Conservation (phyloP, 2,888 invertebrate genomes). For the Chaitophorus viminalis region DNA sequence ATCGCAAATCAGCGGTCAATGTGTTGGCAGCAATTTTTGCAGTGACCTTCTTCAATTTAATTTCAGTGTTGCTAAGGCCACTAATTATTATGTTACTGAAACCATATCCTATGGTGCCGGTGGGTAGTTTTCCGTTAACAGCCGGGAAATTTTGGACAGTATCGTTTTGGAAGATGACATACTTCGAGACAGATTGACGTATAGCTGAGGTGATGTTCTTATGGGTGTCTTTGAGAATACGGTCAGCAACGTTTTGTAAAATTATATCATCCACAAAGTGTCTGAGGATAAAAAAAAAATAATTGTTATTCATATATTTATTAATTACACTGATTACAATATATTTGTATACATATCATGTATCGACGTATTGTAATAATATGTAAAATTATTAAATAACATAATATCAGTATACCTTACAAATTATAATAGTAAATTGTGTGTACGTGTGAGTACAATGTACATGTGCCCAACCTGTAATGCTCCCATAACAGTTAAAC, state of each 20-base stretch:
- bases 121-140: not conserved
- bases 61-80: constrained; percentile 15
- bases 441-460: too few relatives aligned
- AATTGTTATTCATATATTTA: not conserved
- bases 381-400: not conserved
- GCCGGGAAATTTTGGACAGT: not conserved
- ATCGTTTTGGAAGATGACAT: constrained; percentile 37
- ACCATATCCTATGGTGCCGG: not conserved
- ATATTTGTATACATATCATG: not conserved
- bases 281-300: constrained; percentile 5
- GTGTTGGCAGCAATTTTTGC: constrained; percentile 22
- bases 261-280: constrained; percentile 39
- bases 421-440: not conserved
- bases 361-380: not conserved
- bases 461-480: too few relatives aligned
- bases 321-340: not conserved
- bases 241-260: constrained; percentile 51
- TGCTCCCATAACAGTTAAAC: too few relatives aligned
- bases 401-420: not conserved
- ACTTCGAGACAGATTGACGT: constrained; percentile 13
- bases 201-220: constrained; percentile 48
- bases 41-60: constrained; percentile 47
- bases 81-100: constrained; percentile 24
- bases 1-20: constrained; percentile 8
- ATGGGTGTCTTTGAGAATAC: constrained; percentile 34